Conservation (phyloP, 2,113 vertebrate species). For the Sceloporus tristichus region DNA sequence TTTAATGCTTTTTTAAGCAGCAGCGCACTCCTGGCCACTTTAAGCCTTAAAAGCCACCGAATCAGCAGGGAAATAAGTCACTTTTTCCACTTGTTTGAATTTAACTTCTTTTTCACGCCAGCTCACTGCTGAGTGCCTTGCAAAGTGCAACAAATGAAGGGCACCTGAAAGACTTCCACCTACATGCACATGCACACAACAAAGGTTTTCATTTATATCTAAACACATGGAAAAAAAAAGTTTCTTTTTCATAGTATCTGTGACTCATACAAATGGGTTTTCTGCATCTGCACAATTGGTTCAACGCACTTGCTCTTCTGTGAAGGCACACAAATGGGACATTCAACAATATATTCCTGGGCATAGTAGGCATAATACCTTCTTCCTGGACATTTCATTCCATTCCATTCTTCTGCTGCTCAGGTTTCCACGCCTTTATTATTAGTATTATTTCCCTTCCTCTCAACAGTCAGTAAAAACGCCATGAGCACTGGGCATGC, state of each 20-base stretch:
- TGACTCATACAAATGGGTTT: too few relatives aligned
- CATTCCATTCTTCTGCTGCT: background rate
- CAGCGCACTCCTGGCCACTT: slow-evolving; percentile 47
- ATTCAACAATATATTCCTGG: background rate
- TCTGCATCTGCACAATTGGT: background rate
- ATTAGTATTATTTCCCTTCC: background rate
- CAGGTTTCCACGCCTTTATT: background rate
- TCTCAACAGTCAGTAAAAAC: background rate
- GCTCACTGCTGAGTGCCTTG: slow-evolving; percentile 25
- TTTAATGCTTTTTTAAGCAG: slow-evolving; percentile 39
- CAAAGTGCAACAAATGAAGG: slow-evolving; percentile 19
- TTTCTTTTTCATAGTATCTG: background rate
- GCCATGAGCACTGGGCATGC: background rate
- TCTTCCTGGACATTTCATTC: background rate
- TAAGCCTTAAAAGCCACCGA: slow-evolving; percentile 48
- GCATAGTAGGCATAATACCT: background rate
- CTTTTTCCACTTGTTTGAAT: slow-evolving; percentile 11
- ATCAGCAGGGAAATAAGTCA: slow-evolving; percentile 43
- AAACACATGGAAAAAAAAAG: background rate
- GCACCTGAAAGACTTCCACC: background rate
- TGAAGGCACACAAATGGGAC: background rate
- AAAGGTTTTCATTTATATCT: background rate
- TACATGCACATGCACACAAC: background rate
- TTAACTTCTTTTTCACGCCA: slow-evolving; percentile 44
- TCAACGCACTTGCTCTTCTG: background rate